Evolutionary conservation across 2,113 vertebrate species (phyloP), one percentile per base, ranked within the genome.

Genomic region (Eudyptes chrysolophus): DNA sequence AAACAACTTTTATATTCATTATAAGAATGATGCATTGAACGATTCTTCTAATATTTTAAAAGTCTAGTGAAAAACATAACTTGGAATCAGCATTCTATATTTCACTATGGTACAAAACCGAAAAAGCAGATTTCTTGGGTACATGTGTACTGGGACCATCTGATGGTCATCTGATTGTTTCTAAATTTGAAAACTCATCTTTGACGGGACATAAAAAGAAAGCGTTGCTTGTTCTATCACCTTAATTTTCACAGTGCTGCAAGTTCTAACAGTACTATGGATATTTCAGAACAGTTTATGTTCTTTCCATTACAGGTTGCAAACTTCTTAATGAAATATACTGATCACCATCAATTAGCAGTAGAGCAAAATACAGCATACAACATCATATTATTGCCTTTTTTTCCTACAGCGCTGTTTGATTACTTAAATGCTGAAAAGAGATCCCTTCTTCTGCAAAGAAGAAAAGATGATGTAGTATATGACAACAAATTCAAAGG

Each of bases 91-190:
- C 68, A 10, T 58, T 75, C 7, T 66, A 3, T 76, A 40, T 75
- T 93, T 83, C 29, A 34, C 12, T 62, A 5, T 1, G 2, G 9
- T 55, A 75, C 20, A 52, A 77, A 85, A 21, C 19, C 5, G 24
- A 25, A 51, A 24, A 18, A 29, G 3, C 17, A 54, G 10, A 75
- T 71, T 87, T 78, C 13, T 65, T 78, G 8, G 32, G 5, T 32
- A 4, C 22, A 8, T n/a, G 6, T 62, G 34, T 52, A 49, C 18
- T 1, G 4, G 24, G 34, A 61, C 3, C 0, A 0, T 75, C 49
- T 70, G 17, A 38, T 55, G 8, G 10, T 46, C 52, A 70, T 21
- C 11, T 65, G 22, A 49, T 49, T 1, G 2, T 57, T 81, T 68
- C 22, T 66, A 46, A 66, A 61, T 71, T 38, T 84, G 13, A 87